Percentiles rank a stretch among this genome's conserved stretches.
phyloP scores from a whole-genome alignment of 1,140 invertebrate species.

The Holotrichia oblita region DNA sequence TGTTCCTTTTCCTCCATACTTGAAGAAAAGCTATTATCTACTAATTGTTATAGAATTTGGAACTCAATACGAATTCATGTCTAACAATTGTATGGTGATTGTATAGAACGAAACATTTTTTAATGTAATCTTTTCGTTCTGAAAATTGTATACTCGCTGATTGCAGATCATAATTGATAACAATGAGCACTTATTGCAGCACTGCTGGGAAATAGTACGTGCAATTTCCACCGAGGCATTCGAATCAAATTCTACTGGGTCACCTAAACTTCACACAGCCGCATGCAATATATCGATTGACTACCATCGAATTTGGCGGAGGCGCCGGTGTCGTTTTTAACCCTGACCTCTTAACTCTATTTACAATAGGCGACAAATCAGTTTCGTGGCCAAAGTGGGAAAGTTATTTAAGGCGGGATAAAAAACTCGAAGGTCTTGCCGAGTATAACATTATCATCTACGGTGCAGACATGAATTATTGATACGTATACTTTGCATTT shows the following conservation, averaged over 20 bases:
- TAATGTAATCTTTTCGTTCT: too few relatives aligned
- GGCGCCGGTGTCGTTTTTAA: not conserved
- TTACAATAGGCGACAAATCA: not conserved
- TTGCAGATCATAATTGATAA: not conserved
- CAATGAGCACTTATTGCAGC: not conserved
- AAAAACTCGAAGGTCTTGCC: not conserved
- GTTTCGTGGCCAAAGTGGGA: not conserved
- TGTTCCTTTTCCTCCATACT: too few relatives aligned
- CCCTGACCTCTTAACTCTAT: slow-evolving; percentile 4
- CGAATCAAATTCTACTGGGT: not conserved
- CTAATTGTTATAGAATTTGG: too few relatives aligned
- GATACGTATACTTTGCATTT: not conserved
- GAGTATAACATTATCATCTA: not conserved
- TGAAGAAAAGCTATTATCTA: too few relatives aligned
- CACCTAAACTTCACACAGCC: not conserved
- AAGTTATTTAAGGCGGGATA: slow-evolving; percentile 7
- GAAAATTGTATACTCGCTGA: too few relatives aligned
- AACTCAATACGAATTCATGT: too few relatives aligned
- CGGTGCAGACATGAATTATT: not conserved
- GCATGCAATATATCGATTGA: not conserved
- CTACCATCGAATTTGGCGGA: not conserved
- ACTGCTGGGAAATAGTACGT: not conserved
- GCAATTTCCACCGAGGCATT: not conserved
- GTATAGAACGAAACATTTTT: too few relatives aligned
- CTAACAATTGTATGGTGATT: too few relatives aligned